Evolutionary conservation across 1,140 invertebrate genomes (phyloP), one percentile per base, ranked within the genome.

Genomic region (Belonocnema kinseyi): DNA sequence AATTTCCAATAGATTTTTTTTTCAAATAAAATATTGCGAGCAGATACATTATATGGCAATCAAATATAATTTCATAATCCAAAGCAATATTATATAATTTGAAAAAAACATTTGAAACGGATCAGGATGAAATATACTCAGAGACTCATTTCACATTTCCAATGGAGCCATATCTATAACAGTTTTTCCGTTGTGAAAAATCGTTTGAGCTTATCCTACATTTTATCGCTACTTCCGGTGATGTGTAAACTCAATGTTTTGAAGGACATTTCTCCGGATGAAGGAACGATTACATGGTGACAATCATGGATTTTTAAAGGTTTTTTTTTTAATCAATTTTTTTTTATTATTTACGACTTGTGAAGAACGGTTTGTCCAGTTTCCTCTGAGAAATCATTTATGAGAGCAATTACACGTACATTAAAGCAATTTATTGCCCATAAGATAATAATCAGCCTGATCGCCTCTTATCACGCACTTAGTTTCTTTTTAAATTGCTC

Each of bases 361-460:
- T 66, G n/a, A 66, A 40, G 33, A 66, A 26, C 13, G 26, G 33
- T n/a, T 66, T 66, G 61, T 40, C 61, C 21, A 40, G 26, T 33
- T 66, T 40, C 40, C 16, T 56, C 21, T 21, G 0, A 66, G 40
- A 66, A 66, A 33, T 40, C 46, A 52, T n/a, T 52, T 72, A 66
- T 71, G 52, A 82, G 74, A 72, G 72, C 81, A 85, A 82, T 84
- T 85, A 80, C 79, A 73, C 66, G 73, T 75, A 77, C 82, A 85
- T 86, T 82, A 74, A 71, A 77, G 76, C 76, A 76, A 84, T 85
- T 85, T 83, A 85, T 79, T 75, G 80, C 81, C 71, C 77, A 78
- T 76, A 78, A 80, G 74, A 85, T 85, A 56, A 52, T 72, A 85
- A 87, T 85, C 84, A 50, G 73, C 46, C 73, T 77, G 77, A 83